A percentile compares a stretch with the other conserved stretches of the same genome.
Evolutionary conservation across 2,888 invertebrate species (phyloP).

Genomic region (Cheilosia scutellata): DNA sequence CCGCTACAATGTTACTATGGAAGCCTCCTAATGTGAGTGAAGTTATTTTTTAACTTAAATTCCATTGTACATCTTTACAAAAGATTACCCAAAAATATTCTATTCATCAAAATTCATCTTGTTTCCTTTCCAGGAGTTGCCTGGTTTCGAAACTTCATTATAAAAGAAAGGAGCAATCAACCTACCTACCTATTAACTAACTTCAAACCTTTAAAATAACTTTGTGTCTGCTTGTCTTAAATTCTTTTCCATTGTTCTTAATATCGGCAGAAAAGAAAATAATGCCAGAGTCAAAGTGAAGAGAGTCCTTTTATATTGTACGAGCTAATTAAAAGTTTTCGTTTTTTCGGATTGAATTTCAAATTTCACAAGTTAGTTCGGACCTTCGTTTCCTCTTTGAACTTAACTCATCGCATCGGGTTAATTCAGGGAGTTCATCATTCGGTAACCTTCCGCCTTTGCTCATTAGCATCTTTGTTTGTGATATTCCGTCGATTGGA

Average conservation of each 20-base stretch:
- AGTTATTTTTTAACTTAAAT: too few species aligned
- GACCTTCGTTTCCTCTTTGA: background rate
- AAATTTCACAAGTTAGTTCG: background rate
- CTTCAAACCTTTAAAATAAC: background rate
- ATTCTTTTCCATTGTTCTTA: slow-evolving; percentile 3
- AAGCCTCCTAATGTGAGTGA: too few species aligned
- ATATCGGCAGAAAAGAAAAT: background rate
- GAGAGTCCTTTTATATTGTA: slow-evolving; percentile 9
- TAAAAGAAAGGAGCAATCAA: too few species aligned
- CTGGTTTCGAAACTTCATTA: too few species aligned
- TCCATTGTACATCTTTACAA: too few species aligned
- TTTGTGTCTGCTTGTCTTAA: background rate
- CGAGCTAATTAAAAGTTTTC: slow-evolving; percentile 24
- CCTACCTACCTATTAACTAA: too few species aligned
- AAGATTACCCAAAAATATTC: too few species aligned
- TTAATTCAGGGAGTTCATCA: background rate
- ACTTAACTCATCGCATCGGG: background rate
- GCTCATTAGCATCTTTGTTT: background rate
- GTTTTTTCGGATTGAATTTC: background rate
- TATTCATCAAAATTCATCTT: too few species aligned
- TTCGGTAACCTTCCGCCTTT: background rate
- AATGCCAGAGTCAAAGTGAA: slow-evolving; percentile 9
- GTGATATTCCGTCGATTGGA: background rate
- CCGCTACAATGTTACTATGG: too few species aligned
- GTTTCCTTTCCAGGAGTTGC: too few species aligned